A percentile compares a stretch with the other conserved stretches of the same genome.
Evolutionary conservation across 2,888 invertebrate species (phyloP).

Genomic region (Xestoiulus laeticollis): DNA sequence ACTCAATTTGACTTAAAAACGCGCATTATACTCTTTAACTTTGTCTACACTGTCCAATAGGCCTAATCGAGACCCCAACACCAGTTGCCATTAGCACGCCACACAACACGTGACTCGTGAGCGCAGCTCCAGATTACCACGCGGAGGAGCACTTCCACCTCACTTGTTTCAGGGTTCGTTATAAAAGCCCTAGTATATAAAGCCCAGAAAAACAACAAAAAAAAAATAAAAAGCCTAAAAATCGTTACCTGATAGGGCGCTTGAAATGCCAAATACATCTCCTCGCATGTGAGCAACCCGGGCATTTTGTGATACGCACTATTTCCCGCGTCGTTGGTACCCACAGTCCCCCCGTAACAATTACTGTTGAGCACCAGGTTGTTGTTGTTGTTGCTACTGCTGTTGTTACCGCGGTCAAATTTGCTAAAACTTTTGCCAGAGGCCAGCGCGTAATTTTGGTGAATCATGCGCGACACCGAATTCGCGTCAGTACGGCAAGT

Average conservation of each 20-base stretch:
- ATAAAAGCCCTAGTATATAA: too few relatives aligned
- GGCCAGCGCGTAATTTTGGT: slow-evolving; percentile 36
- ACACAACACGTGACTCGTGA: too few relatives aligned
- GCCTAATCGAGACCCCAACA: too few relatives aligned
- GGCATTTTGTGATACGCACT: slow-evolving; percentile 46
- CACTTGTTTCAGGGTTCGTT: too few relatives aligned
- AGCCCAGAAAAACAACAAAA: too few relatives aligned
- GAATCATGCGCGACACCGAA: slow-evolving; percentile 39
- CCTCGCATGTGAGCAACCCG: slow-evolving; percentile 46
- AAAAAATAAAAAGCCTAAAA: too few relatives aligned
- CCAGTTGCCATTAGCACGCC: too few relatives aligned
- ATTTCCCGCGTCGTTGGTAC: slow-evolving; percentile 18
- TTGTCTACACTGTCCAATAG: too few relatives aligned
- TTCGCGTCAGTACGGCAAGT: neutral
- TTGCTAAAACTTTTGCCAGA: slow-evolving; percentile 46
- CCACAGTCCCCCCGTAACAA: neutral
- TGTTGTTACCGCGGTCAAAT: slow-evolving; percentile 3
- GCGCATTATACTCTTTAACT: too few relatives aligned
- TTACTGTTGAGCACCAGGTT: neutral
- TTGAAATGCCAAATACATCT: slow-evolving; percentile 44
- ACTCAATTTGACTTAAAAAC: too few relatives aligned
- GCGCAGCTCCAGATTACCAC: too few relatives aligned
- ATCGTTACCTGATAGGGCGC: slow-evolving; percentile 42
- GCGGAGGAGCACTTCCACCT: too few relatives aligned
- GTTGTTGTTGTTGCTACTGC: slow-evolving; percentile 14